Base-by-base conservation (phyloP, 2,113 vertebrate genomes). In the Cebus imitator region DNA sequence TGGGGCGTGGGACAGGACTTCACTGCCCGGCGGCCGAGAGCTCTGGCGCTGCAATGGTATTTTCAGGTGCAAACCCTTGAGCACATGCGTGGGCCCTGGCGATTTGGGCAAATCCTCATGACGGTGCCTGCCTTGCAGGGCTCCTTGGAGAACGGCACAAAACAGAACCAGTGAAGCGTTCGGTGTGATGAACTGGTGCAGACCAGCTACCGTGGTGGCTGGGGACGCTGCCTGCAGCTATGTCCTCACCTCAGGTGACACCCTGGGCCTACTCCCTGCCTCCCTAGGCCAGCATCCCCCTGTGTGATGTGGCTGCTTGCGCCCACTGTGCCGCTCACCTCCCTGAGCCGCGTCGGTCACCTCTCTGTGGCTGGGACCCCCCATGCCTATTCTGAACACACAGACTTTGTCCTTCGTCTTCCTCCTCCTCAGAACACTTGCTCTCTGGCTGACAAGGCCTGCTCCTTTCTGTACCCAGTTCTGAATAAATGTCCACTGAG, bases 11-110 rank as follows among this genome's bases (percentile, higher is more conserved):
- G 16, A 13, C 8, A 16, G 79, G 37, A 16, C 52, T 8, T 45
- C 52, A 0, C 16, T 16, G 35, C 10, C 35, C 6, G 0, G 2
- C 6, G 6, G 61, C 52, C 43, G 0, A 16, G 82, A n/a, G 20
- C 48, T 2, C 0, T 14, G 75, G 50, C 37, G 52, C 40, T 14
- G 61, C 68, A 32, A 27, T 35, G 12, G 2, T 35, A n/a, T 14
- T 12, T 25, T 35, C 0, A 10, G 40, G 23, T 45, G 32, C 32
- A 32, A 52, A n/a, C 16, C 52, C 58, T 16, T 1, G n/a, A 45
- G 72, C 80, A 32, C 27, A 32, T 6, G 61, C 30, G 61, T 6
- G 61, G 61, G 61, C 61, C 61, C 27, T 1, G 27, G 61, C 8
- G 8, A 16, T 8, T 3, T 68, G 32, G 32, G 32, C 30, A 68